phyloP scores from a whole-genome alignment of 1,140 invertebrate species.

The Procambarus virginalis region DNA sequence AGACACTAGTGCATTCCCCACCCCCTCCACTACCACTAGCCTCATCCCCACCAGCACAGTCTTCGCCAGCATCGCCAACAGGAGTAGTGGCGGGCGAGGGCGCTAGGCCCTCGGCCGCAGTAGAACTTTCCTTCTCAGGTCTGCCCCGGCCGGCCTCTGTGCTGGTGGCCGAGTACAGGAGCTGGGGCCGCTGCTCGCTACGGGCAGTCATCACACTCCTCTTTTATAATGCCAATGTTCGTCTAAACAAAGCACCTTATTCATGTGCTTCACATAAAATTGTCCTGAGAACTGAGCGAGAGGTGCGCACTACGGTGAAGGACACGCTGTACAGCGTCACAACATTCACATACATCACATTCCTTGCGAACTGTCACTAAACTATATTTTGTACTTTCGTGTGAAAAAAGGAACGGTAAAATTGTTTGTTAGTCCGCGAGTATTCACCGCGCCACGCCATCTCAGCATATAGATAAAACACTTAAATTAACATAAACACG shows the following conservation, averaged over 20 bases:
- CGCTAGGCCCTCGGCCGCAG: not conserved
- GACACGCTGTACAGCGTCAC: too few relatives aligned
- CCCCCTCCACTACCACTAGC: constrained; percentile 2
- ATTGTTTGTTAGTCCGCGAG: too few relatives aligned
- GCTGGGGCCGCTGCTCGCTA: constrained; percentile 48
- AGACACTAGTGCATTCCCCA: not conserved
- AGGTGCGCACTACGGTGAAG: too few relatives aligned
- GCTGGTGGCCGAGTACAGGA: constrained; percentile 21
- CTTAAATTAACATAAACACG: too few relatives aligned
- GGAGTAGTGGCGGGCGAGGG: not conserved
- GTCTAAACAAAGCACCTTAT: not conserved
- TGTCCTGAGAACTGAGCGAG: not conserved
- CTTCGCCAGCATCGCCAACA: not conserved
- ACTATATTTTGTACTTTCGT: too few relatives aligned
- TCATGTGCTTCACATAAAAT: not conserved
- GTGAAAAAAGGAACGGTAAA: too few relatives aligned
- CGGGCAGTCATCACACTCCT: constrained; percentile 35
- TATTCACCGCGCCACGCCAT: too few relatives aligned
- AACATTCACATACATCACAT: too few relatives aligned
- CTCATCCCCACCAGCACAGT: not conserved
- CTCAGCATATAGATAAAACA: too few relatives aligned
- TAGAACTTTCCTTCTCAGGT: not conserved
- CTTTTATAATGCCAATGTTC: not conserved
- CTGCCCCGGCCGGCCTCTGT: not conserved
- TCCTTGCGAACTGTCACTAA: too few relatives aligned